phyloP scores from a whole-genome alignment of 2,797 vertebrate species.

The Eulemur mongoz region DNA sequence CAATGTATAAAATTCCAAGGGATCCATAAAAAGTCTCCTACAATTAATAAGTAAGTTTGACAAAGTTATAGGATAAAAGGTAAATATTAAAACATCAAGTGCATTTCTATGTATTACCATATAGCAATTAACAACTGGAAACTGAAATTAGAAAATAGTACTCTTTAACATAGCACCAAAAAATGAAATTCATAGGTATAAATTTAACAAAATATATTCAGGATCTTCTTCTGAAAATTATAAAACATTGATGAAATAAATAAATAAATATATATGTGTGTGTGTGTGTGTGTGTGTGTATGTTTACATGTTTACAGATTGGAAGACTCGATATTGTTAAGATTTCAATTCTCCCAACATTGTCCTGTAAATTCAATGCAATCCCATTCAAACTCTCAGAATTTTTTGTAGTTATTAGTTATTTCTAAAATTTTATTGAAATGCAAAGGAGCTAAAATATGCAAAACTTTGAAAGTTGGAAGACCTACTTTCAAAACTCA shows the following conservation, averaged over 20 bases:
- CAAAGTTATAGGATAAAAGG: neutral
- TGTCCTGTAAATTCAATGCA: neutral
- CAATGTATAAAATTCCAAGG: neutral
- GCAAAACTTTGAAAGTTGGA: neutral
- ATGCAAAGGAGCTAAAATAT: neutral
- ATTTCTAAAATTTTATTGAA: neutral
- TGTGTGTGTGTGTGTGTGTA: no score
- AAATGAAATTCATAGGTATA: neutral
- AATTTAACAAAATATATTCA: neutral
- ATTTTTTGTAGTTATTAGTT: neutral
- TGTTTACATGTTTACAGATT: neutral
- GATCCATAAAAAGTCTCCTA: neutral
- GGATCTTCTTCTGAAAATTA: neutral
- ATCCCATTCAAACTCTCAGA: neutral
- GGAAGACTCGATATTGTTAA: neutral
- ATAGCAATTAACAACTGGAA: neutral
- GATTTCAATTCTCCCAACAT: neutral
- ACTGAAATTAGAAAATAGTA: neutral
- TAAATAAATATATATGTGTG: neutral
- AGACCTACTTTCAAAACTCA: neutral
- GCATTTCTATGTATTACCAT: neutral
- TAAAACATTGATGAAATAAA: neutral
- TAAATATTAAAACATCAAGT: neutral
- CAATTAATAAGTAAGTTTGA: neutral
- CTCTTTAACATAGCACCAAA: neutral